phyloP scores from a whole-genome alignment of 2,888 invertebrate species.

The Thysanoteuthis rhombus region DNA sequence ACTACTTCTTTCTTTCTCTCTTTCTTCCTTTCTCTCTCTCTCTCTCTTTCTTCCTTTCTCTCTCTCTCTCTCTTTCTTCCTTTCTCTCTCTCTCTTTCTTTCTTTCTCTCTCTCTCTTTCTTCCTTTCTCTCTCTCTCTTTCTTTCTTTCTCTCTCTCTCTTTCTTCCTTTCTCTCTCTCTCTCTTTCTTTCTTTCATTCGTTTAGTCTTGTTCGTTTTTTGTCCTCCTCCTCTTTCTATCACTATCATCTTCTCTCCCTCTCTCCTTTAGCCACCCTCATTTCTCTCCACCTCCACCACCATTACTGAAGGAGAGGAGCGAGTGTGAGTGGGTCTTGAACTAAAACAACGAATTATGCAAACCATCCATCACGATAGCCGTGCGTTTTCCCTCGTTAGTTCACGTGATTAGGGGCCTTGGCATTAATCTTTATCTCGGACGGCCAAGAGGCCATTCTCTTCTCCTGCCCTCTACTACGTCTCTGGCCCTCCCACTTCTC shows the following conservation, averaged over 20 bases:
- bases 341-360: not conserved
- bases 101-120: not conserved
- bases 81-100: not conserved
- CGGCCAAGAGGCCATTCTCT: slow-evolving; percentile 12
- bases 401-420: slow-evolving; percentile 12
- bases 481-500: not conserved
- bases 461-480: not conserved
- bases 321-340: not conserved
- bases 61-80: not conserved
- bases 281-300: not conserved
- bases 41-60: slow-evolving; percentile 23
- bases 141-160: slow-evolving; percentile 33
- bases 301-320: not conserved
- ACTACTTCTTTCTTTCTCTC: not conserved
- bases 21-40: not conserved
- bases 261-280: not conserved
- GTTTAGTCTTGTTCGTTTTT: not conserved
- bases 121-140: slow-evolving; percentile 20
- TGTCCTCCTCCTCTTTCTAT: not conserved
- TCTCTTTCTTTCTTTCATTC: not conserved
- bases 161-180: not conserved
- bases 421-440: not conserved
- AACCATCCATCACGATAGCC: not conserved
- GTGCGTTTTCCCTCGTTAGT: slow-evolving; percentile 12
- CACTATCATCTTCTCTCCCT: not conserved